Evolutionary conservation across 1,140 invertebrate species (phyloP), one percentile per base, ranked within the genome.

Genomic region (Sitobion miscanthi): DNA sequence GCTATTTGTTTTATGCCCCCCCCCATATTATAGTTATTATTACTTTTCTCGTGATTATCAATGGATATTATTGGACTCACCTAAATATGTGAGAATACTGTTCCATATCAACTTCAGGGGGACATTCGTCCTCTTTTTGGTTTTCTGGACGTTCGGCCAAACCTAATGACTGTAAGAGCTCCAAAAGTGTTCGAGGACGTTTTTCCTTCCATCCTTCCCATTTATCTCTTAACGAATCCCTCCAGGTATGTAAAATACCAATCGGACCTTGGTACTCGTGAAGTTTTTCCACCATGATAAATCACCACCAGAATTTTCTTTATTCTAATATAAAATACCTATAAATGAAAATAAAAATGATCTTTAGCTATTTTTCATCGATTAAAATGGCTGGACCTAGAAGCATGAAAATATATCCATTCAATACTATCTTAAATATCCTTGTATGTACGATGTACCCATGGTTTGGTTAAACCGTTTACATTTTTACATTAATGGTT

Each of bases 71-170:
- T 95, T 95, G 93, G 14, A 38, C 69, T 77, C 94, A 95, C 97
- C 97, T 97, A 95, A 97, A 98, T 93, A 98, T 95, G 95, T 98
- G 97, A 2, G 96, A 96, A 95, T 97, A 98, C 94, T 97, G 96
- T 69, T 95, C 95, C 93, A 93, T 42, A 42, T 93, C 52, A 11
- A 85, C 95, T 94, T 69, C 95, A 95, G 2, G 96, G 92, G 93
- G 95, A 94, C 94, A n/a, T 85, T 52, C 86, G 35, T 62, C n/a
- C 30, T 52, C 62, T 86, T 23, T 83, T 87, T 23, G 42, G n/a
- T 42, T 49, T 38, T 23, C 62, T 25, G 88, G 89, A 49, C 20
- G 45, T 83, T 93, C 91, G 69, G 30, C 92, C 14, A 52, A 57
- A 42, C 38, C 94, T 95, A 25, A 95, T 94, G 69, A 96, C 94